These are phyloP conservation scores for Phalacrocorax pelagicus DNA, from an alignment of 2,113 vertebrate species.

Conservation along the genomic window DNA sequence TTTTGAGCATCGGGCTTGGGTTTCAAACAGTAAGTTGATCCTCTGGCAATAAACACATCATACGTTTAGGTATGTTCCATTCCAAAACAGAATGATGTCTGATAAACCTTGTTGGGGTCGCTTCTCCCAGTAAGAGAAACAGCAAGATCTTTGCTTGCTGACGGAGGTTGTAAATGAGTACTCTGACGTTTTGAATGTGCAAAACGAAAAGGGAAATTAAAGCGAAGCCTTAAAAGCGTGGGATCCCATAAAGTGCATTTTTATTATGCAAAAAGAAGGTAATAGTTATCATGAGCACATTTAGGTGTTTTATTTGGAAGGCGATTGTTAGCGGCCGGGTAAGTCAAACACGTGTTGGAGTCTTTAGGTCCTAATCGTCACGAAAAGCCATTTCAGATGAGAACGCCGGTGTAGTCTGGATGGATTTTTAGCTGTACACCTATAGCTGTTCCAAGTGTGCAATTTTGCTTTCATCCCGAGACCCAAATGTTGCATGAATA, in stretches of 20 bases:
- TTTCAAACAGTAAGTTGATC: background rate
- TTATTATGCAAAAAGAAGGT: background rate
- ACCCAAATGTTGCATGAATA: background rate
- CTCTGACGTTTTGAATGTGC: background rate
- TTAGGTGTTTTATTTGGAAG: background rate
- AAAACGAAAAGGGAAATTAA: background rate
- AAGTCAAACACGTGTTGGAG: background rate
- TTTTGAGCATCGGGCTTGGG: background rate
- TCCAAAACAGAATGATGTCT: background rate
- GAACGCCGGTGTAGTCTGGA: background rate
- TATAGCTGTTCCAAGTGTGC: background rate
- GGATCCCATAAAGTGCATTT: background rate
- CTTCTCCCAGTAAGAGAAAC: background rate
- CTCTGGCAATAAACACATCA: background rate
- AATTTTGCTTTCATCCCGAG: background rate
- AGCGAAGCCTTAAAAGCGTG: background rate
- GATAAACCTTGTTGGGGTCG: background rate
- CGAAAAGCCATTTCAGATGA: background rate
- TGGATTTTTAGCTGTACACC: background rate
- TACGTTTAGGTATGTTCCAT: background rate
- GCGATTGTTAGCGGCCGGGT: background rate
- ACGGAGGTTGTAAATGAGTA: background rate
- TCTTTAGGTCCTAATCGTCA: background rate
- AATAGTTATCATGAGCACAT: rapidly evolving
- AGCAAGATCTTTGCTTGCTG: background rate